These are phyloP conservation scores for Hirtodrosophila histrioides DNA, from an alignment of 2,888 invertebrate species.

Conservation along the genomic window DNA sequence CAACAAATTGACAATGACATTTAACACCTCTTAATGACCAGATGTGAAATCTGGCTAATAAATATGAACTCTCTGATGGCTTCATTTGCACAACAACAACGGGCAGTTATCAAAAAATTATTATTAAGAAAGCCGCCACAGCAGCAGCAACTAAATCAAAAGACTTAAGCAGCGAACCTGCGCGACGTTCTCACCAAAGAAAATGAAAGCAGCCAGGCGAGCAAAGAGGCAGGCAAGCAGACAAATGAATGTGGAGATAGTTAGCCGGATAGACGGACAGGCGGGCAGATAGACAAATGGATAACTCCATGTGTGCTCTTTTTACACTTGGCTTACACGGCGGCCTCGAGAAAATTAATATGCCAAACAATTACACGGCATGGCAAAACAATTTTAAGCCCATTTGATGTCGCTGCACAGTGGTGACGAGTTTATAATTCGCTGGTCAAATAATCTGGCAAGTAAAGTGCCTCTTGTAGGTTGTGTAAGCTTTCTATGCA, in stretches of 20 bases:
- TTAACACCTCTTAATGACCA: constrained; percentile 59
- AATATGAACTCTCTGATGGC: constrained; percentile 45
- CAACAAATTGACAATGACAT: constrained; percentile 59
- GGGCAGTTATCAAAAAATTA: constrained; percentile 40
- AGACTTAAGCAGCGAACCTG: constrained; percentile 66
- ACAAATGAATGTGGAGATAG: constrained; percentile 41
- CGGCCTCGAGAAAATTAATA: constrained; percentile 67
- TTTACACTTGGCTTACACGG: constrained; percentile 71
- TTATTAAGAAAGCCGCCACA: constrained; percentile 47
- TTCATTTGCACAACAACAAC: constrained; percentile 45
- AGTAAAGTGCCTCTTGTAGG: no score
- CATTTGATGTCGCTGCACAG: constrained; percentile 70
- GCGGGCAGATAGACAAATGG: constrained; percentile 51
- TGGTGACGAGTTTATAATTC: constrained; percentile 27
- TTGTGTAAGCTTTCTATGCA: no score
- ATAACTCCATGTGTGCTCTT: constrained; percentile 61
- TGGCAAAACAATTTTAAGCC: constrained; percentile 75
- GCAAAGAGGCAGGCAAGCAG: constrained; percentile 19
- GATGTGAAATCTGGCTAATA: constrained; percentile 65
- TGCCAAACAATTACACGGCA: constrained; percentile 72
- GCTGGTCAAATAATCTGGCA: not conserved
- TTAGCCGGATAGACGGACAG: constrained; percentile 25
- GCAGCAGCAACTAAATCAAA: constrained; percentile 51
- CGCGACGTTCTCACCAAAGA: constrained; percentile 67
- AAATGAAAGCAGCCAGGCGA: constrained; percentile 65